phyloP scores from a whole-genome alignment of 2,888 invertebrate species.

The Conistra vaccinii region DNA sequence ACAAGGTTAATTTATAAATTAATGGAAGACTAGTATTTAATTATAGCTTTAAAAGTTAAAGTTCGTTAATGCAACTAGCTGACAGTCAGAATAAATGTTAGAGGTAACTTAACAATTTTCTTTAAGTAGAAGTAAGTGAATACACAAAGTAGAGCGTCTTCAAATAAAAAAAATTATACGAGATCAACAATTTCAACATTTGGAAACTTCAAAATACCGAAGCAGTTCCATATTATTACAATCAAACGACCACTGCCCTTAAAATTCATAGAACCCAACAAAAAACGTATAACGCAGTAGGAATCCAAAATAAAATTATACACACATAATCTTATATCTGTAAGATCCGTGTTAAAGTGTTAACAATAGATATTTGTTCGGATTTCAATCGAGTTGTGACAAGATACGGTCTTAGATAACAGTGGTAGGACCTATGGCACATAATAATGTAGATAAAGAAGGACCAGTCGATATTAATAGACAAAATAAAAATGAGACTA shows the following conservation, averaged over 20 bases:
- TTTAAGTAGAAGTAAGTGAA: not conserved
- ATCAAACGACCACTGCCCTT: conserved; percentile 38
- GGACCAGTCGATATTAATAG: not conserved
- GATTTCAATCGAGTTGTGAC: conserved; percentile 69
- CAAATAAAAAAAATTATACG: not conserved
- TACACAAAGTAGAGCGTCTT: conserved; percentile 3
- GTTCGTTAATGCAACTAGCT: too few species aligned
- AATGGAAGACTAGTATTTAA: too few species aligned
- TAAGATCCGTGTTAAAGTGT: conserved; percentile 84
- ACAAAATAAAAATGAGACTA: too few species aligned
- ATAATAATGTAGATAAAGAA: conserved; percentile 24
- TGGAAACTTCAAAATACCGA: conserved; percentile 27
- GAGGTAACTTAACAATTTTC: not conserved
- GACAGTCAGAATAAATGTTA: too few species aligned
- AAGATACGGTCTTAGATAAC: conserved; percentile 66
- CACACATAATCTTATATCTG: conserved; percentile 76
- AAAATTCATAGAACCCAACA: conserved; percentile 60
- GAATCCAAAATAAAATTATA: conserved; percentile 78
- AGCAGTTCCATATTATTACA: conserved; percentile 41
- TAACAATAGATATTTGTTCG: conserved; percentile 79
- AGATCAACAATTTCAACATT: not conserved
- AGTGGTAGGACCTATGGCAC: conserved; percentile 52
- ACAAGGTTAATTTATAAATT: too few species aligned
- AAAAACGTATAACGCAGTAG: conserved; percentile 75
- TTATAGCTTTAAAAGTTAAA: too few species aligned